phyloP scores from a whole-genome alignment of 2,797 vertebrate species.

The Chaetodon trifasciatus region DNA sequence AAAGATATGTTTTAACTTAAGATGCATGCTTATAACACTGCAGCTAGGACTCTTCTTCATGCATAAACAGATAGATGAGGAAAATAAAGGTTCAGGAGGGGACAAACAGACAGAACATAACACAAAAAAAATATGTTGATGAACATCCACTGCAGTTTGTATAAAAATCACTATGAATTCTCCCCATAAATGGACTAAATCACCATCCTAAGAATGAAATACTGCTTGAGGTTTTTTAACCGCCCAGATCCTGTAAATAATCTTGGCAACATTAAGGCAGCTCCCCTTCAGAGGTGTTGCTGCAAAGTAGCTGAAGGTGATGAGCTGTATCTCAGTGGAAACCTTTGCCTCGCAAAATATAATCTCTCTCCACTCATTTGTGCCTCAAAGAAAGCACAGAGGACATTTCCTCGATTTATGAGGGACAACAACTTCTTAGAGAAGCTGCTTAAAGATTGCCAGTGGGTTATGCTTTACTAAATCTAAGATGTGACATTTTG shows the following conservation, averaged over 20 bases:
- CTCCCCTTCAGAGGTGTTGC: conserved; percentile 23
- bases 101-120: neutral
- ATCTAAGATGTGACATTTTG: conserved; percentile 74
- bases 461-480: conserved; percentile 64
- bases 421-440: conserved; percentile 54
- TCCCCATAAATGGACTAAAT: conserved; percentile 4
- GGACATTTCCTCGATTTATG: conserved; percentile 66
- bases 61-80: too few species aligned
- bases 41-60: neutral
- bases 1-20: neutral
- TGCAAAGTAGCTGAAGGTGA: conserved; percentile 31
- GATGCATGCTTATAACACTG: neutral
- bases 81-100: neutral
- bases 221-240: conserved; percentile 4
- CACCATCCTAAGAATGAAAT: neutral
- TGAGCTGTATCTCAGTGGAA: conserved; percentile 54
- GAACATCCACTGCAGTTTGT: neutral
- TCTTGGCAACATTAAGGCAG: conserved; percentile 24
- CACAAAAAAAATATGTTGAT: neutral
- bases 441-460: conserved; percentile 59
- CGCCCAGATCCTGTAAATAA: conserved; percentile 8
- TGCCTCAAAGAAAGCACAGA: conserved; percentile 50
- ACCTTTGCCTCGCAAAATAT: conserved; percentile 20
- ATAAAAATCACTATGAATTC: conserved; percentile 10
- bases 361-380: conserved; percentile 43